phyloP scores from a whole-genome alignment of 2,888 invertebrate genomes.

The Ophion slaviceki region DNA sequence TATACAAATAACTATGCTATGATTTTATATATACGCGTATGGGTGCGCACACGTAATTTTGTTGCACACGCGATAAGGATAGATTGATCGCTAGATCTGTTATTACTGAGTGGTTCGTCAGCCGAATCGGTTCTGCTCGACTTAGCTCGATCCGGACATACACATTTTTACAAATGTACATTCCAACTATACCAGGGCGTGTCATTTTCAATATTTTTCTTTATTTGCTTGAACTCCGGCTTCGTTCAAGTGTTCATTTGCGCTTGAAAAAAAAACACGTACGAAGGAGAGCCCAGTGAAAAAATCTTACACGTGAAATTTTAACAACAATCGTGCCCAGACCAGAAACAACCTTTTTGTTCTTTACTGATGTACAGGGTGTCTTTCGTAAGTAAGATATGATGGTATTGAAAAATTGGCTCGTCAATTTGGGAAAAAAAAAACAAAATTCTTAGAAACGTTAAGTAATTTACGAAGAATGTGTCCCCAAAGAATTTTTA shows the following conservation, averaged over 20 bases:
- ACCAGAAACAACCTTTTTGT: not conserved
- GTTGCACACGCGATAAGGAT: conserved; percentile 50
- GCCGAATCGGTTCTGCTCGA: conserved; percentile 67
- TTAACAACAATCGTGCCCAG: not conserved
- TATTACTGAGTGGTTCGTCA: conserved; percentile 60
- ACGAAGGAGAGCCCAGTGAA: not conserved
- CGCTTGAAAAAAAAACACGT: not conserved
- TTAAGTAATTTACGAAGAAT: too few relatives aligned
- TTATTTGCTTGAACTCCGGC: not conserved
- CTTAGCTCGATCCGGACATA: conserved; percentile 55
- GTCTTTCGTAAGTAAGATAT: too few relatives aligned
- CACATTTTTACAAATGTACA: conserved; percentile 18
- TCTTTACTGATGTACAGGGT: too few relatives aligned
- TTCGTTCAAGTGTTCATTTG: not conserved
- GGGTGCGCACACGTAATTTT: conserved; percentile 35
- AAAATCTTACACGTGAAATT: not conserved
- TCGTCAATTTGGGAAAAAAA: too few relatives aligned
- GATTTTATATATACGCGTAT: not conserved
- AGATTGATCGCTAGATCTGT: conserved; percentile 63
- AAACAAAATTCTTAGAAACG: too few relatives aligned
- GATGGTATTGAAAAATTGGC: too few relatives aligned
- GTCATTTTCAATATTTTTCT: not conserved
- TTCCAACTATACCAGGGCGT: conserved; percentile 11
- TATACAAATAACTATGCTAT: conserved; percentile 1
- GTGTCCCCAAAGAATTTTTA: not conserved